These are phyloP conservation scores for Cirrhinus mrigala DNA, from an alignment of 2,797 vertebrate species.

Conservation along the genomic window DNA sequence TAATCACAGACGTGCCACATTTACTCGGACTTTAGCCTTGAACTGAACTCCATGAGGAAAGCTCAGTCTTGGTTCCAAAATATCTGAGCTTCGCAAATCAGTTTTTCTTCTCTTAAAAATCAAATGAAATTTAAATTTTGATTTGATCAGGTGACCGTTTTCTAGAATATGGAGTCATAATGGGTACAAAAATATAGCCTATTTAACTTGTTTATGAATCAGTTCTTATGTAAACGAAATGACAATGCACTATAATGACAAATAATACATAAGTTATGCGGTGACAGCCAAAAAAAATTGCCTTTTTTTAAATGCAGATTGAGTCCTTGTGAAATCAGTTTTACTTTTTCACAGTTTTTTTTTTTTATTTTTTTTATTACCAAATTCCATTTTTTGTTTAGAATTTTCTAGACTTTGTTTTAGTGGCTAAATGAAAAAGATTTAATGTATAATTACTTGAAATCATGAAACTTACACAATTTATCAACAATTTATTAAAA, in stretches of 20 bases:
- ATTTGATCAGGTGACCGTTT: not conserved
- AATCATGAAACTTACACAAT: too few relatives aligned
- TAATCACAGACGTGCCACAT: constrained; percentile 44
- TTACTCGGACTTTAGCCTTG: constrained; percentile 42
- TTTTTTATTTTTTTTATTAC: too few relatives aligned
- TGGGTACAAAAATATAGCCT: not conserved
- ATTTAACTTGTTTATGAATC: not conserved
- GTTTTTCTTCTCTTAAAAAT: not conserved
- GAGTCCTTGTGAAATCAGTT: too few relatives aligned
- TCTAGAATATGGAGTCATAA: not conserved
- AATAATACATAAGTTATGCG: not conserved
- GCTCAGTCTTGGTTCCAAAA: constrained; percentile 4
- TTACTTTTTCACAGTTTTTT: too few relatives aligned
- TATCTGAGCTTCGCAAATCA: not conserved
- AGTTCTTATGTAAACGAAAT: not conserved
- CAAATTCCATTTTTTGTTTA: too few relatives aligned
- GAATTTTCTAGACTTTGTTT: too few relatives aligned
- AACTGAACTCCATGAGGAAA: constrained; percentile 25
- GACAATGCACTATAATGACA: not conserved
- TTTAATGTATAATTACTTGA: too few relatives aligned
- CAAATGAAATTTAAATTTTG: not conserved
- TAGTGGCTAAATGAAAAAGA: too few relatives aligned
- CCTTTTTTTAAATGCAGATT: not conserved
- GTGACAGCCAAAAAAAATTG: not conserved
- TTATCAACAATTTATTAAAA: too few relatives aligned